Conservation (phyloP, 2,888 invertebrate species). For the Gnatocerus cornutus region DNA sequence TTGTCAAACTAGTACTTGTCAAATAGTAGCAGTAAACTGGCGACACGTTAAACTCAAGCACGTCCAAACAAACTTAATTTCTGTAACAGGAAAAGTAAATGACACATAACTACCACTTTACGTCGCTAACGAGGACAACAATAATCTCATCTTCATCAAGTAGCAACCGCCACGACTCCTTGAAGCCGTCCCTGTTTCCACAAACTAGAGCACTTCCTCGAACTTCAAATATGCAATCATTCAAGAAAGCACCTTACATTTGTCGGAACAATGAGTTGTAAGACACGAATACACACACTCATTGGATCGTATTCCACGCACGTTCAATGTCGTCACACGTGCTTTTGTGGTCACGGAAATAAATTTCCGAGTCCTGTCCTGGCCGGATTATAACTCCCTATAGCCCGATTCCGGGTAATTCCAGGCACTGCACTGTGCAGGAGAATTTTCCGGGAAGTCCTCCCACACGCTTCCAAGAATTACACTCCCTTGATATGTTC, state of each 20-base stretch:
- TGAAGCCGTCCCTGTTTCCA: conserved; percentile 9
- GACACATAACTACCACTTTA: conserved; percentile 17
- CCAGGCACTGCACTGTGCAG: conserved; percentile 38
- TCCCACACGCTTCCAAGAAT: conserved; percentile 37
- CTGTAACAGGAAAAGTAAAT: conserved; percentile 24
- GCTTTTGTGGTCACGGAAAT: conserved; percentile 6
- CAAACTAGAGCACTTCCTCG: conserved; percentile 12
- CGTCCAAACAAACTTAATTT: conserved; percentile 16
- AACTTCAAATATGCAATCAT: conserved; percentile 2
- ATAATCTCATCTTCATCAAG: conserved; percentile 4
- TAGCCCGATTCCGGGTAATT: conserved; percentile 41
- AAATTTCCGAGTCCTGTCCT: conserved; percentile 19
- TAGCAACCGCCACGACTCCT: conserved; percentile 1
- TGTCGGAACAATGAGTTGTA: conserved; percentile 36
- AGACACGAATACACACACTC: conserved; percentile 26
- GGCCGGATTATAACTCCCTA: conserved; percentile 21
- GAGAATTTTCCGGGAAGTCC: conserved; percentile 39
- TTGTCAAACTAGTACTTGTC: no score
- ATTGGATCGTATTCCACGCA: conserved; percentile 29
- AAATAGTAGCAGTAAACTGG: neutral
- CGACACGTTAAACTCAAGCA: neutral
- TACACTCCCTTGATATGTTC: conserved; percentile 23
- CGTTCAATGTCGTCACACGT: conserved; percentile 20
- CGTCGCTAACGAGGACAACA: conserved; percentile 11
- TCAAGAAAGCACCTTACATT: conserved; percentile 6